Percentiles rank a stretch among this genome's conserved stretches.
phyloP scores from a whole-genome alignment of 2,797 vertebrate species.

The Myripristis murdjan region DNA sequence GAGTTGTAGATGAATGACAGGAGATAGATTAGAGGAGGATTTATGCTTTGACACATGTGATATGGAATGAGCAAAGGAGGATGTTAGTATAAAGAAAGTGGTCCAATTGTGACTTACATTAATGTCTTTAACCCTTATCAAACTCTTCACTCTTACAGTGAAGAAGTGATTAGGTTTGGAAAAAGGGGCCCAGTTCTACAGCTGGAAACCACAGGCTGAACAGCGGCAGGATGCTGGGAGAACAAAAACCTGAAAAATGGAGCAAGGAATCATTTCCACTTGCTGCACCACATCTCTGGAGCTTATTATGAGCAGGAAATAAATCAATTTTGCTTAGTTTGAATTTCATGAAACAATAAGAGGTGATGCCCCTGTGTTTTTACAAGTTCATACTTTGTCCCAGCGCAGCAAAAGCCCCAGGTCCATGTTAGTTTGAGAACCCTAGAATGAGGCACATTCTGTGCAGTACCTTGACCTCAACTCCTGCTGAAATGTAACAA shows the following conservation, averaged over 20 bases:
- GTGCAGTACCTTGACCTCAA: conserved; percentile 29
- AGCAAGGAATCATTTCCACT: conserved; percentile 53
- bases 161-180: conserved; percentile 19
- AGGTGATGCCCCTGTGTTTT: conserved; percentile 52
- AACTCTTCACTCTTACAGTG: conserved; percentile 24
- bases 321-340: conserved; percentile 44
- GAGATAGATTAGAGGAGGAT: background rate
- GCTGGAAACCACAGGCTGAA: conserved; percentile 49
- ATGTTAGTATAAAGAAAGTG: conserved; percentile 13
- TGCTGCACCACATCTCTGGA: conserved; percentile 45
- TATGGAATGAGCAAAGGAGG: background rate
- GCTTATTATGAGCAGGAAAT: conserved; percentile 45
- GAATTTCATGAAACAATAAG: conserved; percentile 62
- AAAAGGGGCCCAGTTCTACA: conserved; percentile 27
- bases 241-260: conserved; percentile 45
- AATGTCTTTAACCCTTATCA: conserved; percentile 26
- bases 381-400: conserved; percentile 47
- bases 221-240: conserved; percentile 35
- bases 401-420: conserved; percentile 28
- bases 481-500: conserved; percentile 39
- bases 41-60: conserved; percentile 1
- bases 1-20: conserved; percentile 3
- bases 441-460: conserved; percentile 21
- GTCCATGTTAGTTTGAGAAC: conserved; percentile 22
- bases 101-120: background rate